These are phyloP conservation scores for Brachyopa scutellaris DNA, from an alignment of 2,888 invertebrate genomes.

Conservation along the genomic window DNA sequence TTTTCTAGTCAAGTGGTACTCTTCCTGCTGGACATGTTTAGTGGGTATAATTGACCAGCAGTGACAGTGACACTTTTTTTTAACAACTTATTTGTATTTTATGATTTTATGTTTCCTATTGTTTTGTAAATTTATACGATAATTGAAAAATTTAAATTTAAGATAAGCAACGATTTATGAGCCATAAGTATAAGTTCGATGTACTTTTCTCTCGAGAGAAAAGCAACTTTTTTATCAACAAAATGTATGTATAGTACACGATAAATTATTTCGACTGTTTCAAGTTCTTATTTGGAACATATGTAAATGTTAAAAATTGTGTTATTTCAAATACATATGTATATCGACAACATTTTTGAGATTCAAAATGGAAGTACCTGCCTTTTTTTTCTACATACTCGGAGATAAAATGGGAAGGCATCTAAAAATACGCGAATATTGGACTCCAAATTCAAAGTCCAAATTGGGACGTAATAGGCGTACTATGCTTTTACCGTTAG, in stretches of 20 bases:
- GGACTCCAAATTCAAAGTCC: no score
- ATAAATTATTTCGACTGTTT: constrained; percentile 22
- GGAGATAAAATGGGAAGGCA: no score
- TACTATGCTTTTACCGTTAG: no score
- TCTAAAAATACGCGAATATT: no score
- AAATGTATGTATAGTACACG: constrained; percentile 29
- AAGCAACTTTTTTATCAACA: constrained; percentile 44
- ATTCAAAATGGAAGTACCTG: constrained; percentile 71
- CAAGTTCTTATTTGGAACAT: constrained; percentile 11
- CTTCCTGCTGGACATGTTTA: constrained; percentile 51
- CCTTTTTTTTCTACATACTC: not conserved
- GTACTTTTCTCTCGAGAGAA: constrained; percentile 46
- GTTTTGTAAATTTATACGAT: constrained; percentile 68
- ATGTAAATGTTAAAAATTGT: constrained; percentile 27
- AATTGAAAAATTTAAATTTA: constrained; percentile 51
- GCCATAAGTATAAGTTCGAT: constrained; percentile 51
- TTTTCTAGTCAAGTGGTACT: constrained; percentile 64
- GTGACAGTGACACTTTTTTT: constrained; percentile 57
- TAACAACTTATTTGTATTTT: not conserved
- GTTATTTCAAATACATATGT: constrained; percentile 67
- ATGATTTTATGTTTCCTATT: constrained; percentile 35
- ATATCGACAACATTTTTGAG: constrained; percentile 72
- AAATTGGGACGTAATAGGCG: no score
- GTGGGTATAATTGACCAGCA: constrained; percentile 63
- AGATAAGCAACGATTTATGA: constrained; percentile 53